A percentile compares a stretch with the other conserved stretches of the same genome.
phyloP scores from a whole-genome alignment of 2,888 invertebrate genomes.

The Mylabris sibirica region DNA sequence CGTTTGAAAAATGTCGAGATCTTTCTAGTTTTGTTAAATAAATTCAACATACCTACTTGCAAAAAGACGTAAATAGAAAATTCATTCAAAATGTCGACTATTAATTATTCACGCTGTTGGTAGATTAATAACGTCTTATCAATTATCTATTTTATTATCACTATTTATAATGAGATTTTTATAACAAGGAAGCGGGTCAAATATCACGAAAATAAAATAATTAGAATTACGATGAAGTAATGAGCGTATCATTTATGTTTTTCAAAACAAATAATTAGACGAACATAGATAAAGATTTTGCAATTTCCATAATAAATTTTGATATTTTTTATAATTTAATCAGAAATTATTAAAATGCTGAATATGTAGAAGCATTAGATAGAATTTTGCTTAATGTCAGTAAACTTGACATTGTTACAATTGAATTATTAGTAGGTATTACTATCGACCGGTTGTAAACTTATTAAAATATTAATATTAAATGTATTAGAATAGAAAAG shows the following conservation, averaged over 20 bases:
- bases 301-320: not conserved
- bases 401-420: conserved; percentile 24
- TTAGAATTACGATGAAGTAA: too few species aligned
- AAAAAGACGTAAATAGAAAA: too few species aligned
- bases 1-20: too few species aligned
- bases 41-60: not conserved
- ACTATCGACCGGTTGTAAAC: not conserved
- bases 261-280: not conserved
- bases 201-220: too few species aligned
- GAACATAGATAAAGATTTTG: not conserved
- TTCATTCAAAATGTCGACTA: too few species aligned
- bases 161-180: too few species aligned
- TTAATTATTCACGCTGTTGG: too few species aligned
- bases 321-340: conserved; percentile 13
- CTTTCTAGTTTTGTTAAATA: not conserved
- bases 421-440: conserved; percentile 17
- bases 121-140: too few species aligned
- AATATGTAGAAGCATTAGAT: not conserved
- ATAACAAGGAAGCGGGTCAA: too few species aligned
- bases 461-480: not conserved
- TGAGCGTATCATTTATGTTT: not conserved
- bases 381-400: conserved; percentile 24
- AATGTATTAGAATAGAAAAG: not conserved
- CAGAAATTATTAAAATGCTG: not conserved
- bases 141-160: too few species aligned